Evolutionary conservation across 2,888 invertebrate genomes (phyloP).

Genomic region (Acheta domesticus): DNA sequence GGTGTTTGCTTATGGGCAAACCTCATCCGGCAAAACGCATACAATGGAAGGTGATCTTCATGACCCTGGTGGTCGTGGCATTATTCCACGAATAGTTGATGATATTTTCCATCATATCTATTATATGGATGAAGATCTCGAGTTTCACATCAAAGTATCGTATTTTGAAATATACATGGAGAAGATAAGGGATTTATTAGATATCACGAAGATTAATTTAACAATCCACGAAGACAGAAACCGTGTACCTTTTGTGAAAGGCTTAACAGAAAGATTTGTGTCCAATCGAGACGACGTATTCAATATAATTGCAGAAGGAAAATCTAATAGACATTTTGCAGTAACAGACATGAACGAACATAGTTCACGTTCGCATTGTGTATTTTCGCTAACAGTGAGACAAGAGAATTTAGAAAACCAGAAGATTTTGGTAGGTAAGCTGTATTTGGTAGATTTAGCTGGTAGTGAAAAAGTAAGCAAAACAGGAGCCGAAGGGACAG

Average conservation of each 20-base stretch:
- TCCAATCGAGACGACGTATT: conserved; percentile 99
- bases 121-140: conserved; percentile 98
- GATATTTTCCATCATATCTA: conserved; percentile 99
- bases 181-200: conserved; percentile 96
- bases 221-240: conserved; percentile 99
- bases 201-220: conserved; percentile 97
- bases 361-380: conserved; percentile 98
- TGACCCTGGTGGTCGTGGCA: conserved; percentile 87
- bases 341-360: conserved; percentile 99
- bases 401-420: conserved; percentile 99
- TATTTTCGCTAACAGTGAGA: conserved; percentile 98
- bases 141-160: conserved; percentile 99
- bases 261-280: conserved; percentile 98
- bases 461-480: conserved; percentile 99
- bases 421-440: conserved; percentile 96
- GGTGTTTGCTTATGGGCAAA: conserved; percentile 99
- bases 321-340: conserved; percentile 98
- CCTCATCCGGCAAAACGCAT: conserved; percentile 99
- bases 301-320: conserved; percentile 98
- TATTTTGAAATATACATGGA: conserved; percentile 99
- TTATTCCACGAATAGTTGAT: conserved; percentile 98
- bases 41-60: conserved; percentile 98
- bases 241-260: conserved; percentile 98
- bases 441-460: conserved; percentile 99
- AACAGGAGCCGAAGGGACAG: conserved; percentile 98